Evolutionary conservation across 1,140 invertebrate genomes (phyloP), one percentile per base, ranked within the genome.

Genomic region (Delia radicum): DNA sequence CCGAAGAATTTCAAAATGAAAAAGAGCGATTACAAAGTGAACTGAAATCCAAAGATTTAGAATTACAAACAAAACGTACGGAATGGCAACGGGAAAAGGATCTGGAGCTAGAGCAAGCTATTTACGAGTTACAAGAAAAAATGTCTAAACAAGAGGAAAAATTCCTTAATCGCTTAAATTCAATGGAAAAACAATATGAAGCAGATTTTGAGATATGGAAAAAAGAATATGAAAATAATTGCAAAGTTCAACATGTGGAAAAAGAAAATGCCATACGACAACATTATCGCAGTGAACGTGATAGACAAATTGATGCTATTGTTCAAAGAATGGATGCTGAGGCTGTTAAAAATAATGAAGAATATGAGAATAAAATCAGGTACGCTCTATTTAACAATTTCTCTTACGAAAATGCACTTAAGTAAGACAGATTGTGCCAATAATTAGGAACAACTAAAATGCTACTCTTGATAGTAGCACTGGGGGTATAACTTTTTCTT

Each of bases 241-340:
- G 90, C 78, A 88, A 87, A 6, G 65, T 85, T 33, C 83, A 87
- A 18, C 82, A 92, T 5, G 81, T 86, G 26, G 89, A 91, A 75
- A 89, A 89, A 74, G 91, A 93, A 82, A 85, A 83, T 33, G 81
- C 84, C 48, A 89, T 93, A 15, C 79, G 88, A 18, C 89, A 92
- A 21, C 88, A 91, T 73, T 90, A 88, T 77, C 88, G 89, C 77
- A 87, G 86, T 72, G 90, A 92, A 79, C 82, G 91, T 26, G 92
- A 93, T 80, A 88, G 87, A 71, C 91, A 93, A 79, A 91, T 93
- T 74, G 91, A 92, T 77, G 79, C 90, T 5, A 89, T 91, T 10
- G 91, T 93, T 72, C 88, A 88, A 55, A 89, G 89, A 77, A 83
- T 92, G 72, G 91, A 92, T 79, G 87, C 87, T 2, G 91, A 92